Conservation (phyloP, 37 sponge, comb jelly and placozoan genomes). For the Petrosia ficiformis region DNA sequence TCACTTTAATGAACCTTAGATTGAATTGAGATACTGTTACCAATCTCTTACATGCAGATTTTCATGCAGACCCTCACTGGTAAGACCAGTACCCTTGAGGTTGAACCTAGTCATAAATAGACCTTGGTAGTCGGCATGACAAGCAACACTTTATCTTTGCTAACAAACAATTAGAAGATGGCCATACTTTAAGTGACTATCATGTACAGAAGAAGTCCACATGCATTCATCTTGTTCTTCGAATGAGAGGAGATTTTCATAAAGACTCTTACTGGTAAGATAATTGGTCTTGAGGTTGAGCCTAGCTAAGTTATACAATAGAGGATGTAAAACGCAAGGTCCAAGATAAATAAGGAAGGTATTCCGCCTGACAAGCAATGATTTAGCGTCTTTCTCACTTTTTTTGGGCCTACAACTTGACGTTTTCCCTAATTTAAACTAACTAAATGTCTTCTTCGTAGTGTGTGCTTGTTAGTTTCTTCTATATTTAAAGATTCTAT, state of each 20-base stretch:
- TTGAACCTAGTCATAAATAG: constrained; percentile 86
- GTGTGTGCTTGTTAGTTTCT: no score
- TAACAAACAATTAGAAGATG: constrained; percentile 83
- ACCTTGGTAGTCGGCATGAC: constrained; percentile 73
- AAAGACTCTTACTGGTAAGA: constrained; percentile 79
- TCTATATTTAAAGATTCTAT: no score
- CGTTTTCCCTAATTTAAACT: no score
- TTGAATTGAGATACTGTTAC: no score
- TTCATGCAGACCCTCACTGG: constrained; percentile 44
- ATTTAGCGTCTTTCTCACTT: no score
- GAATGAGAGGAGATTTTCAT: background rate
- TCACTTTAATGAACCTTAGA: no score
- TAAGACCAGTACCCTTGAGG: constrained; percentile 95
- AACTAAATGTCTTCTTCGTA: no score
- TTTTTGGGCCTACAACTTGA: no score
- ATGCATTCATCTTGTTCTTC: constrained; percentile 81
- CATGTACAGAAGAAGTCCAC: constrained; percentile 92
- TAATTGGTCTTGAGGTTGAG: constrained; percentile 96
- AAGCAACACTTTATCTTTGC: constrained; percentile 84
- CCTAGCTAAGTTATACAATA: constrained; percentile 91
- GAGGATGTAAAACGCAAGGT: constrained; percentile 95
- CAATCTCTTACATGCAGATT: no score
- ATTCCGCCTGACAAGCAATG: no score
- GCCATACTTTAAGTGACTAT: constrained; percentile 77
- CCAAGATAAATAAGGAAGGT: constrained; percentile 97